A percentile compares a stretch with the other conserved stretches of the same genome.
These are phyloP conservation scores for Camelus dromedarius DNA, from an alignment of 2,113 vertebrate genomes.

Conservation along the genomic window DNA sequence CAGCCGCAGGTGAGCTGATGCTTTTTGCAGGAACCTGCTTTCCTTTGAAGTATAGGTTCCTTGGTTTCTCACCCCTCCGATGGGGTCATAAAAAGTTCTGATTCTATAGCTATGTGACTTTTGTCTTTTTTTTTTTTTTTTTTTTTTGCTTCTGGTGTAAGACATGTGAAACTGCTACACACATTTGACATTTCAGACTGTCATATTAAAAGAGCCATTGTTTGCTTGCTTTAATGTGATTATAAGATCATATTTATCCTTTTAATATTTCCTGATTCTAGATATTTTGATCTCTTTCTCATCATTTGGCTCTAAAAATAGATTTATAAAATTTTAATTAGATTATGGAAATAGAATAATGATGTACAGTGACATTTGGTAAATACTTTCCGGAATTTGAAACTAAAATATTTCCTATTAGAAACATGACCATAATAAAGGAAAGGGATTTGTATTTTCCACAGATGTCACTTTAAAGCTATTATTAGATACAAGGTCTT, in stretches of 20 bases:
- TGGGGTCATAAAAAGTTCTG: neutral
- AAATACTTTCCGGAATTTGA: neutral
- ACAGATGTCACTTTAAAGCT: neutral
- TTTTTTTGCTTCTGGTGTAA: neutral
- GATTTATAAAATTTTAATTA: neutral
- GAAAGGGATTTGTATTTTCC: neutral
- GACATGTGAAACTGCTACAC: neutral
- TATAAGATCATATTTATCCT: neutral
- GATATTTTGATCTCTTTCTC: neutral
- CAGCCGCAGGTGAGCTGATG: neutral
- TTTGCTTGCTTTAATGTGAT: neutral
- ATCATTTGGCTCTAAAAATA: neutral
- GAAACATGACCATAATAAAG: neutral
- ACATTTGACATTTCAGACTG: neutral
- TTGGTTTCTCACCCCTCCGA: neutral
- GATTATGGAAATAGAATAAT: constrained; percentile 41
- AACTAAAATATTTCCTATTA: neutral
- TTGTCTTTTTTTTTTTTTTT: too few species aligned
- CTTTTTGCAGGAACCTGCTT: neutral
- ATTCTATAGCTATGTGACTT: neutral
- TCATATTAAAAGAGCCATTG: neutral
- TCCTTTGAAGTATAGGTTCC: neutral
- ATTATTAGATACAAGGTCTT: neutral
- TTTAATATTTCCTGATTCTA: neutral
- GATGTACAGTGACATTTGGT: constrained; percentile 3